Percentiles rank a stretch among this genome's conserved stretches.
phyloP scores from a whole-genome alignment of 2,797 vertebrate species.

The Cuniculus paca region DNA sequence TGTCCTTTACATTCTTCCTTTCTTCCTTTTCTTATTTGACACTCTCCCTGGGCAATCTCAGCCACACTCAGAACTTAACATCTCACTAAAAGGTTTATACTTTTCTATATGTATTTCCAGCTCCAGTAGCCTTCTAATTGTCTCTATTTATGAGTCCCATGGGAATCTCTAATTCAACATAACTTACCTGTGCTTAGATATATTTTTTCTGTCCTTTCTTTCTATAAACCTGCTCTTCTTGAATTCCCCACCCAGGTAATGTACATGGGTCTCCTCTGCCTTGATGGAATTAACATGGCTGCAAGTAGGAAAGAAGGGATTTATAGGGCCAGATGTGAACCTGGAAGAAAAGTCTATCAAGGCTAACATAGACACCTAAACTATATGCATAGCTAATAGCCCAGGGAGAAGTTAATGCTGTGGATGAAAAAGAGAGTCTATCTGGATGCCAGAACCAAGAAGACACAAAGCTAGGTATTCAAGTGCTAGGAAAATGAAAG shows the following conservation, averaged over 20 bases:
- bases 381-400: background rate
- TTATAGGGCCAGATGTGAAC: background rate
- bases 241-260: background rate
- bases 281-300: background rate
- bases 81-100: background rate
- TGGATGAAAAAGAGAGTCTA: background rate
- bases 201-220: constrained; percentile 39
- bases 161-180: background rate
- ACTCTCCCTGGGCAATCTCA: background rate
- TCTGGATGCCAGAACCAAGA: background rate
- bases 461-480: background rate
- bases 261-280: background rate
- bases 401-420: background rate
- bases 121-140: background rate
- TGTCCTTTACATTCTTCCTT: background rate
- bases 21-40: background rate
- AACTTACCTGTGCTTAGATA: background rate
- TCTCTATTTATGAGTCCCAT: background rate
- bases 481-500: background rate
- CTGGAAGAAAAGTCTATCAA: background rate
- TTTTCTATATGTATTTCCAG: background rate
- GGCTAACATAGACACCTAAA: background rate
- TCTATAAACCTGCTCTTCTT: background rate
- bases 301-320: background rate
- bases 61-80: background rate